Conservation (phyloP, 2,797 vertebrate genomes). For the Microcaecilia unicolor region DNA sequence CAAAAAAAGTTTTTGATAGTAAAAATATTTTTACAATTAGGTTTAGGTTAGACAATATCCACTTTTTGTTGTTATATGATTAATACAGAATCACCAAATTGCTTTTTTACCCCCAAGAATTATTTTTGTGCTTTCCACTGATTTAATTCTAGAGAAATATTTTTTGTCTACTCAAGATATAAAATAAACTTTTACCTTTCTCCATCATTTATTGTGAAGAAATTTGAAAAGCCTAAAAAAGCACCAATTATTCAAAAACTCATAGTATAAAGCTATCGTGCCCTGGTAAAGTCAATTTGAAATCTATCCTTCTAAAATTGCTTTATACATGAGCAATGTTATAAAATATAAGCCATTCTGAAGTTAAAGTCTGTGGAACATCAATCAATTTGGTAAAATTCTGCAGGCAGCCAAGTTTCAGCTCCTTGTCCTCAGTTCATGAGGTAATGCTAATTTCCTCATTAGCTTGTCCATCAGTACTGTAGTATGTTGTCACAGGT, state of each 20-base stretch:
- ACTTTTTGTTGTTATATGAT: no score
- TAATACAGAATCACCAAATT: background rate
- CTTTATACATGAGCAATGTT: background rate
- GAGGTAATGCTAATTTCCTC: constrained; percentile 4
- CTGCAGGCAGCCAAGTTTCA: constrained; percentile 19
- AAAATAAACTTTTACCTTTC: constrained; percentile 1
- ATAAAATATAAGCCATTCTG: constrained; percentile 9
- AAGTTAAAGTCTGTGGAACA: constrained; percentile 18
- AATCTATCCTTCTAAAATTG: constrained; percentile 6
- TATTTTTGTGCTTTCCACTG: background rate
- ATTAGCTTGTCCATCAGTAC: constrained; percentile 30
- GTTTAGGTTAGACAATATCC: no score
- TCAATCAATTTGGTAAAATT: constrained; percentile 8
- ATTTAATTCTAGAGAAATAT: background rate
- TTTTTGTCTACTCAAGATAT: constrained; percentile 1
- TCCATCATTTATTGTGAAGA: constrained; percentile 22
- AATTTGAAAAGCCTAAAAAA: background rate
- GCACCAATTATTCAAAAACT: constrained; percentile 6
- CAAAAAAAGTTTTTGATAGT: no score
- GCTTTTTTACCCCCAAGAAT: constrained; percentile 10
- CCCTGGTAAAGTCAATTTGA: constrained; percentile 2
- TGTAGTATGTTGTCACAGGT: constrained; percentile 44
- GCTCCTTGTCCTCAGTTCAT: constrained; percentile 9
- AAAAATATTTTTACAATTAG: no score
- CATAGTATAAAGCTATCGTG: constrained; percentile 3